These are phyloP conservation scores for Phalacrocorax brasilianus DNA, from an alignment of 2,113 vertebrate species.

Conservation along the genomic window DNA sequence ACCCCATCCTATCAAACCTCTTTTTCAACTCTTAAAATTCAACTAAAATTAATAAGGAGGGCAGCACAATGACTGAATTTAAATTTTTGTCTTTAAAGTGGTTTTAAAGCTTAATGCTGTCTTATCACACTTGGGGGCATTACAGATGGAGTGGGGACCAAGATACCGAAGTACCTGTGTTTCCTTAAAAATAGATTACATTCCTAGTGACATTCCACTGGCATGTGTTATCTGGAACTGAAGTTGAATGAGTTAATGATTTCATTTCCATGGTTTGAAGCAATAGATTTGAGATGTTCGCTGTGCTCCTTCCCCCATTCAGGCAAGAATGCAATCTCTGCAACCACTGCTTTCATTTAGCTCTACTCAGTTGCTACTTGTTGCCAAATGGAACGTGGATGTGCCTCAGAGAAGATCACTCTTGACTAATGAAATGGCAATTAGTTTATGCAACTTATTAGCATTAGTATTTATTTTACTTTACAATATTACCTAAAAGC, in stretches of 20 bases:
- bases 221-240: neutral
- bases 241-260: neutral
- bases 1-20: fast-evolving
- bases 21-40: neutral
- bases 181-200: neutral
- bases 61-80: neutral
- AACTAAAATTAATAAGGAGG: neutral
- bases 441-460: conserved; percentile 57
- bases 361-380: conserved; percentile 48
- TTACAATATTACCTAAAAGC: conserved; percentile 46
- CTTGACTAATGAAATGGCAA: conserved; percentile 54
- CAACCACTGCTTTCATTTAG: conserved; percentile 59
- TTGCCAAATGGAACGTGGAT: conserved; percentile 70
- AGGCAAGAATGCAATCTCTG: conserved; percentile 20
- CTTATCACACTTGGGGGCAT: neutral
- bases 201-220: neutral
- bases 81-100: neutral
- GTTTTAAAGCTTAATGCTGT: neutral
- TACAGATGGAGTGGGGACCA: neutral
- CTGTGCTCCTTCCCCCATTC: neutral
- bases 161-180: neutral
- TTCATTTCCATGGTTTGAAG: conserved; percentile 8
- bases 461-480: conserved; percentile 50
- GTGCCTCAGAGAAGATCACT: conserved; percentile 65
- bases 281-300: neutral